Evolutionary conservation across 2,888 invertebrate genomes (phyloP).

Genomic region (Quadroppia sp.): DNA sequence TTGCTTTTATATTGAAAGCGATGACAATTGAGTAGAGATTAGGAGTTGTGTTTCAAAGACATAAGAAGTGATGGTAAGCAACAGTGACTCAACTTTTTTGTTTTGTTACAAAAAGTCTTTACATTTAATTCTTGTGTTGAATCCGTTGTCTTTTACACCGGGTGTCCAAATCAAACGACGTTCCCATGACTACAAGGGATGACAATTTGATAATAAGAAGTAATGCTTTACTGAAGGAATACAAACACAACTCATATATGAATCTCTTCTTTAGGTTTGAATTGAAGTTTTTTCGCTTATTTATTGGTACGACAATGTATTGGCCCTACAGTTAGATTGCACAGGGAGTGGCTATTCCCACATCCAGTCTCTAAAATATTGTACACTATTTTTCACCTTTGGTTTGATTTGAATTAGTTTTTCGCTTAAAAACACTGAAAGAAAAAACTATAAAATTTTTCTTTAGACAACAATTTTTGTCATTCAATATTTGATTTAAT

Average conservation of each 20-base stretch:
- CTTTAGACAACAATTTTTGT: too few species aligned
- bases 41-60: not conserved
- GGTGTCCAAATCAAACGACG: conserved; percentile 2
- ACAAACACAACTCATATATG: conserved; percentile 6
- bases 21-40: conserved; percentile 4
- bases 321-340: not conserved
- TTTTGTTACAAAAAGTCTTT: not conserved
- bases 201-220: conserved; percentile 10
- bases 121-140: not conserved
- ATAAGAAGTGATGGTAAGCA: not conserved
- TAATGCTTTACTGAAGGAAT: not conserved
- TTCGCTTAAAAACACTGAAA: too few species aligned
- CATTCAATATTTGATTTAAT: too few species aligned
- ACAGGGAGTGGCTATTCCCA: too few species aligned
- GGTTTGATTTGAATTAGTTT: too few species aligned
- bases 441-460: too few species aligned
- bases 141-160: not conserved
- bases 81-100: not conserved
- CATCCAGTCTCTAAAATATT: too few species aligned
- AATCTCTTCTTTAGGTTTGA: not conserved
- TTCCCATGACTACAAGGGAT: conserved; percentile 14
- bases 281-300: not conserved
- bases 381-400: too few species aligned
- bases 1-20: conserved; percentile 5
- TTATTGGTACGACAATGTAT: not conserved